Conservation (phyloP, 1,140 invertebrate species). For the Hylaeus anthracinus region DNA sequence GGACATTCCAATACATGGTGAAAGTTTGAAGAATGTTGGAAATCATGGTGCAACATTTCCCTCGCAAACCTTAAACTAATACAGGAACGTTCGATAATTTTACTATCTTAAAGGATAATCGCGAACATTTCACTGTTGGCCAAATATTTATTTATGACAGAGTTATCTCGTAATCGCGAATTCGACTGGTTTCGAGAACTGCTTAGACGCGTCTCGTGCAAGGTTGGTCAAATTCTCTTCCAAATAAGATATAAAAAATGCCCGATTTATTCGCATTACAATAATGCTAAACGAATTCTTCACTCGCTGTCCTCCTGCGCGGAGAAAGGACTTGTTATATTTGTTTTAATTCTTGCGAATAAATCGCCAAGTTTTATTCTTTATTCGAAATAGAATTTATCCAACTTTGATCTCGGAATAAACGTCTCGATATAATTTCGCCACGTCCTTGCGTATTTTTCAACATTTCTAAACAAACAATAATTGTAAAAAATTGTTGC, state of each 20-base stretch:
- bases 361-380: too few species aligned
- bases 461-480: not conserved
- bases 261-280: too few species aligned
- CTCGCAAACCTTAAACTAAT: slow-evolving; percentile 17
- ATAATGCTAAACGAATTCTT: too few species aligned
- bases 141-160: not conserved
- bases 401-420: not conserved
- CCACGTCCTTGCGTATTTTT: not conserved
- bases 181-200: slow-evolving; percentile 1
- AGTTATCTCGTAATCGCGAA: not conserved
- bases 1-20: not conserved
- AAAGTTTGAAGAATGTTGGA: slow-evolving; percentile 15
- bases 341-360: too few species aligned
- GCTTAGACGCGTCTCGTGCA: not conserved
- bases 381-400: too few species aligned
- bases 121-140: not conserved
- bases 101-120: slow-evolving; percentile 7
- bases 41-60: not conserved
- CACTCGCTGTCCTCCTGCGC: too few species aligned
- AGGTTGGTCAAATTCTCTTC: too few species aligned
- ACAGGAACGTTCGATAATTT: slow-evolving; percentile 21
- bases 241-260: too few species aligned
- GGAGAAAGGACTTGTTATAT: too few species aligned
- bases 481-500: not conserved
- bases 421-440: slow-evolving; percentile 3